A percentile compares a stretch with the other conserved stretches of the same genome.
Evolutionary conservation across 2,888 invertebrate genomes (phyloP).

Genomic region (Sminthurinus aureus): DNA sequence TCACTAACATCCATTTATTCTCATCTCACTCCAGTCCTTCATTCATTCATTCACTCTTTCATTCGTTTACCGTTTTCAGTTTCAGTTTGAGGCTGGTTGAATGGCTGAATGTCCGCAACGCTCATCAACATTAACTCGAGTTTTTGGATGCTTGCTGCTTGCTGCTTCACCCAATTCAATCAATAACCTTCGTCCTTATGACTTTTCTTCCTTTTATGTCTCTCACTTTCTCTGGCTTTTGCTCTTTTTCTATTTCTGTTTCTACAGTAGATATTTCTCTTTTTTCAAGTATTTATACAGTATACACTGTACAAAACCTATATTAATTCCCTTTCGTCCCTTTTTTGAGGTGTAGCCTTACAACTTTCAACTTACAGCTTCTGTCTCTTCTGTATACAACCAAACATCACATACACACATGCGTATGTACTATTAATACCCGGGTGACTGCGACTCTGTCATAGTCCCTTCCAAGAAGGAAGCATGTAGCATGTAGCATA

Average conservation of each 20-base stretch:
- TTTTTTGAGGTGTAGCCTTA: too few relatives aligned
- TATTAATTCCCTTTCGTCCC: too few relatives aligned
- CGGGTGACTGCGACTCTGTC: too few relatives aligned
- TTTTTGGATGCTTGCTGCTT: too few relatives aligned
- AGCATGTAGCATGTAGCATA: too few relatives aligned
- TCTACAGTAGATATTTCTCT: neutral
- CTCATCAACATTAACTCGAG: too few relatives aligned
- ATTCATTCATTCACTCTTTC: neutral
- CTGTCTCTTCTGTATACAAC: too few relatives aligned
- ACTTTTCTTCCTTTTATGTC: neutral
- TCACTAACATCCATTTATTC: neutral
- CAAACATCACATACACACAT: too few relatives aligned
- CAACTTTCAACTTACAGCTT: too few relatives aligned
- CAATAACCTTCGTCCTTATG: slow-evolving; percentile 37
- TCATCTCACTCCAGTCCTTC: slow-evolving; percentile 20
- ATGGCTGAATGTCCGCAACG: too few relatives aligned
- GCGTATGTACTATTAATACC: too few relatives aligned
- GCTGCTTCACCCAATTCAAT: slow-evolving; percentile 29
- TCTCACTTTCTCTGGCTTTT: neutral
- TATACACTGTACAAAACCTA: neutral
- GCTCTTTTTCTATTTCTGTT: neutral
- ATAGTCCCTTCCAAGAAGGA: too few relatives aligned
- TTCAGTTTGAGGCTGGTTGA: neutral
- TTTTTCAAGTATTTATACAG: neutral
- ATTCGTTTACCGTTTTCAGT: slow-evolving; percentile 1